A percentile compares a stretch with the other conserved stretches of the same genome.
Conservation (phyloP, 2,113 vertebrate genomes). For the Platichthys stellatus region DNA sequence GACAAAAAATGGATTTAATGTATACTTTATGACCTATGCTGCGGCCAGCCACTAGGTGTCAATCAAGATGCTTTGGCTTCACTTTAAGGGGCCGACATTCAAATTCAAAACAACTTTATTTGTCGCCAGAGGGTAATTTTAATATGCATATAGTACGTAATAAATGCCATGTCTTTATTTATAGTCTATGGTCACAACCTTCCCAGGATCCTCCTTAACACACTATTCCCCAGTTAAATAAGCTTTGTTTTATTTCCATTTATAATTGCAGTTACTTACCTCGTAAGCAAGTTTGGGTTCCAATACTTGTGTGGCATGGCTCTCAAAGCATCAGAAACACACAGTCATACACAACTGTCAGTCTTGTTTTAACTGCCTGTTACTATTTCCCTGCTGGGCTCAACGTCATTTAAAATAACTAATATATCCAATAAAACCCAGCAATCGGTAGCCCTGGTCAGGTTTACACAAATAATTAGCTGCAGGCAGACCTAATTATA, state of each 20-base stretch:
- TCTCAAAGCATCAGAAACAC: constrained; percentile 47
- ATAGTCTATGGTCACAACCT: too few relatives aligned
- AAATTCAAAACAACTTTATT: too few relatives aligned
- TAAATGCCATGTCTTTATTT: too few relatives aligned
- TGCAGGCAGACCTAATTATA: constrained; percentile 71
- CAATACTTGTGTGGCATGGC: constrained; percentile 46
- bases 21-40: too few relatives aligned
- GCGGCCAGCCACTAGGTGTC: too few relatives aligned
- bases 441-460: constrained; percentile 65
- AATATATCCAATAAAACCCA: constrained; percentile 70
- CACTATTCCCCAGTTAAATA: background rate
- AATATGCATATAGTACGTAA: too few relatives aligned
- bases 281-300: constrained; percentile 3
- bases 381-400: constrained; percentile 65
- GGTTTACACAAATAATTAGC: constrained; percentile 76
- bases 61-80: too few relatives aligned
- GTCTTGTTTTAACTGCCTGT: constrained; percentile 53
- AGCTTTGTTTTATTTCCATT: background rate
- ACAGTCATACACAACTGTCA: constrained; percentile 50
- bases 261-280: background rate
- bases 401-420: constrained; percentile 72
- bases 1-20: too few relatives aligned
- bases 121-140: too few relatives aligned
- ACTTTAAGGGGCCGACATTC: too few relatives aligned
- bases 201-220: background rate